These are phyloP conservation scores for Desmodus rotundus DNA, from an alignment of 2,113 vertebrate genomes.

Conservation along the genomic window DNA sequence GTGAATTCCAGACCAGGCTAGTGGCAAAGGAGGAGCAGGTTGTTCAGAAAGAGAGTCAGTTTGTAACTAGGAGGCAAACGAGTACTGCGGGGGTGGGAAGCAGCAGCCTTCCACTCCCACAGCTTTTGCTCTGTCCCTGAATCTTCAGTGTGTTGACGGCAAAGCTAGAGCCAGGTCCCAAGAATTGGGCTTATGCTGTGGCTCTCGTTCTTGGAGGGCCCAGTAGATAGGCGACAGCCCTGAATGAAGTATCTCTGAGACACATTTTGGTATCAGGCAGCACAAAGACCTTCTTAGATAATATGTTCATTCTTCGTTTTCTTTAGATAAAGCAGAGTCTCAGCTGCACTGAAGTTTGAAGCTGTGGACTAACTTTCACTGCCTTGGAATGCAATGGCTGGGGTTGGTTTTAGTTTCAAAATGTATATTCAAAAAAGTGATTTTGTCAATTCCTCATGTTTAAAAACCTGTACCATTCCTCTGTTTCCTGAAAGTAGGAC, in stretches of 20 bases:
- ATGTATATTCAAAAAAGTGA: not conserved
- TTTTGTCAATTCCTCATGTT: not conserved
- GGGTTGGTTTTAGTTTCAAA: slow-evolving; percentile 27
- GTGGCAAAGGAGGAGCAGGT: not conserved
- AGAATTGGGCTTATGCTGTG: not conserved
- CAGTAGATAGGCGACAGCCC: not conserved
- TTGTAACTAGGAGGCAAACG: not conserved
- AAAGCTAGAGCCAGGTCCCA: not conserved
- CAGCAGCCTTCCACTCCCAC: not conserved
- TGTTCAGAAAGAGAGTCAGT: not conserved
- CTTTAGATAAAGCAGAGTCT: not conserved
- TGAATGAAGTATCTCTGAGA: not conserved
- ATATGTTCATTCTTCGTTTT: not conserved
- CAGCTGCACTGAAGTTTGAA: not conserved
- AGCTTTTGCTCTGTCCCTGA: not conserved
- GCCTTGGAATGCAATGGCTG: not conserved
- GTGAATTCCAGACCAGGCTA: not conserved
- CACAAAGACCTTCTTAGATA: not conserved
- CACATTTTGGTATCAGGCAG: not conserved
- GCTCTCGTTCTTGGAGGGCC: not conserved
- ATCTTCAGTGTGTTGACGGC: not conserved
- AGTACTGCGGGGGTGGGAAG: rapidly evolving
- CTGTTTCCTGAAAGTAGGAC: not conserved
- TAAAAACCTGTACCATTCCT: not conserved
- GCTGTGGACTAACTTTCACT: not conserved